Conservation (phyloP, 2,113 vertebrate genomes). For the Riparia riparia region DNA sequence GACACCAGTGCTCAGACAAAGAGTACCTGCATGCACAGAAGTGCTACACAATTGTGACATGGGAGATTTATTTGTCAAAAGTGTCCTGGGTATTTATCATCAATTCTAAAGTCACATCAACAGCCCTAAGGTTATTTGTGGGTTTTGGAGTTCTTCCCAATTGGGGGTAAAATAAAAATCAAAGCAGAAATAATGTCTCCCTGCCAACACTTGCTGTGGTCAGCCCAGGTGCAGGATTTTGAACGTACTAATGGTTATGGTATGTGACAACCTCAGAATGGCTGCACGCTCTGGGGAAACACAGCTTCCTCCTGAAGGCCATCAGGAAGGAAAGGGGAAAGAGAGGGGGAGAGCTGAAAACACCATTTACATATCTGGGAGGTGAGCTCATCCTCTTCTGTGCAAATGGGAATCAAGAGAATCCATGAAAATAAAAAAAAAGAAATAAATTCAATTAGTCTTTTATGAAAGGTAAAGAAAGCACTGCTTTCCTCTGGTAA, state of each 20-base stretch:
- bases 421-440: neutral
- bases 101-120: neutral
- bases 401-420: neutral
- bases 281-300: neutral
- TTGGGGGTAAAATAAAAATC: neutral
- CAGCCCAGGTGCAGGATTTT: neutral
- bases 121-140: neutral
- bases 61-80: neutral
- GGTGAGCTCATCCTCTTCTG: conserved; percentile 21
- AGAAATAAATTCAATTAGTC: neutral
- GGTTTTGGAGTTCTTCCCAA: fast-evolving
- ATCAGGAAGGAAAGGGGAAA: neutral
- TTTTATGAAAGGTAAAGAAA: conserved; percentile 4
- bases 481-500: neutral
- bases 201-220: neutral
- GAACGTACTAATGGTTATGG: neutral
- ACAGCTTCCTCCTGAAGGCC: neutral
- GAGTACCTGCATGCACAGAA: neutral
- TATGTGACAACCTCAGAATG: neutral
- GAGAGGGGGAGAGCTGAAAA: neutral
- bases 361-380: neutral
- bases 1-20: neutral
- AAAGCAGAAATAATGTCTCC: neutral
- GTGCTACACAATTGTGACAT: neutral
- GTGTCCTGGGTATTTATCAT: neutral